Conservation (phyloP, 2,113 vertebrate genomes). For the Macaca mulatta region DNA sequence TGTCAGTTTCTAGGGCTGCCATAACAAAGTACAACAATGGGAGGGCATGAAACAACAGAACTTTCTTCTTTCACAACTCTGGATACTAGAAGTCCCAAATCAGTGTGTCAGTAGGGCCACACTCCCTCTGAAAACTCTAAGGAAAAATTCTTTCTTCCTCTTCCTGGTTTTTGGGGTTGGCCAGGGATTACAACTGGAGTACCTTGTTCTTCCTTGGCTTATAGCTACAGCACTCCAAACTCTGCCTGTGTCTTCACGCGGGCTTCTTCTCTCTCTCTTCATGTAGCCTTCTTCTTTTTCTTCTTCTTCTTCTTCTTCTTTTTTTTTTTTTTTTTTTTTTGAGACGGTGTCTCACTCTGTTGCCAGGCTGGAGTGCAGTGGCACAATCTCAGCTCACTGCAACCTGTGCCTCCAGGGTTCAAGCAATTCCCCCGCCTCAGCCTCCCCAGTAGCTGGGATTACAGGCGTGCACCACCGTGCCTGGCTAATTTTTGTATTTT, state of each 20-base stretch:
- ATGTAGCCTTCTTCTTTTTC: too few species aligned
- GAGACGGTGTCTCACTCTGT: too few species aligned
- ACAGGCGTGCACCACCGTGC: too few species aligned
- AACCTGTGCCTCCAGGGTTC: too few species aligned
- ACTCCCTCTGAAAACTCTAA: background rate
- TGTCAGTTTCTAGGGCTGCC: background rate
- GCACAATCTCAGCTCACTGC: too few species aligned
- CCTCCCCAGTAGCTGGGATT: too few species aligned
- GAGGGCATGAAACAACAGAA: background rate
- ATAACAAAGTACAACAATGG: background rate
- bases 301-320: too few species aligned
- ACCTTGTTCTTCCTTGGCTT: background rate
- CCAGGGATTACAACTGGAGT: background rate
- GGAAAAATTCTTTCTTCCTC: background rate
- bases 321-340: fast-evolving
- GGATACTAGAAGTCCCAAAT: background rate
- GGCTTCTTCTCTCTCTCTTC: background rate
- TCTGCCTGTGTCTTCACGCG: background rate
- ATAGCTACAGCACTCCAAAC: background rate
- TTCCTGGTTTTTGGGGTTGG: background rate
- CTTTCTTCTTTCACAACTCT: background rate
- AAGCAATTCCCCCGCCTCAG: too few species aligned
- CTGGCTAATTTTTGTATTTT: too few species aligned
- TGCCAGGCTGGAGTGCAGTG: too few species aligned
- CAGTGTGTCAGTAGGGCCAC: background rate